Conservation (phyloP, 2,797 vertebrate genomes). For the Sphenodon punctatus region DNA sequence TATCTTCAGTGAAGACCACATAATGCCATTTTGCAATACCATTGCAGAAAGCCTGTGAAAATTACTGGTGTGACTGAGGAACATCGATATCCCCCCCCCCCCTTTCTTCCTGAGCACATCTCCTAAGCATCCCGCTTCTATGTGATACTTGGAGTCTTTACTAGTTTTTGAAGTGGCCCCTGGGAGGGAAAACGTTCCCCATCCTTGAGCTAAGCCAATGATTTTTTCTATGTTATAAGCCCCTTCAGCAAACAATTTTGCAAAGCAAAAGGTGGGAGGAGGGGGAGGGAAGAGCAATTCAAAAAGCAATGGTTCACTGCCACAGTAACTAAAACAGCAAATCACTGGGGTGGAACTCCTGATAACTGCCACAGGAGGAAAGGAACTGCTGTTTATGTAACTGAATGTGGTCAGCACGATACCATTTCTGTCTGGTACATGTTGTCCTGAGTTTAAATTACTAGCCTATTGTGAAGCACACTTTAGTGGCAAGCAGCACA, state of each 20-base stretch:
- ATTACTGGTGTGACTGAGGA: too few species aligned
- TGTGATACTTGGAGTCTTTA: too few species aligned
- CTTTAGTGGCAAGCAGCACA: too few species aligned
- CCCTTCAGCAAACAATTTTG: not conserved
- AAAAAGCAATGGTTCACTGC: not conserved
- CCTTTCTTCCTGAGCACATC: too few species aligned
- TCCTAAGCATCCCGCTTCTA: too few species aligned
- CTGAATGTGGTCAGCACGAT: not conserved
- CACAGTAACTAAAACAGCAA: not conserved
- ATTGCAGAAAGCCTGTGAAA: too few species aligned
- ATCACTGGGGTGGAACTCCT: slow-evolving; percentile 21
- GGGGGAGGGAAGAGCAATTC: not conserved
- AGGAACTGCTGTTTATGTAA: not conserved
- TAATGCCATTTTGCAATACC: too few species aligned
- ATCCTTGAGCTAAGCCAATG: not conserved
- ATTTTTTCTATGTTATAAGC: not conserved
- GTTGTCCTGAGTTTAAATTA: not conserved
- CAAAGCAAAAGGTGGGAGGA: not conserved
- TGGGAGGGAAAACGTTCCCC: not conserved
- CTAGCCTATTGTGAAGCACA: not conserved
- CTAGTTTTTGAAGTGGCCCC: too few species aligned
- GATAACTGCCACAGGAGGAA: slow-evolving; percentile 29
- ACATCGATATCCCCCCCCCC: too few species aligned
- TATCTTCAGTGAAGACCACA: too few species aligned
- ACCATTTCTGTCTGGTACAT: not conserved